Evolutionary conservation across 2,797 vertebrate genomes (phyloP), one percentile per base, ranked within the genome.

Genomic region (Eulemur mongoz): DNA sequence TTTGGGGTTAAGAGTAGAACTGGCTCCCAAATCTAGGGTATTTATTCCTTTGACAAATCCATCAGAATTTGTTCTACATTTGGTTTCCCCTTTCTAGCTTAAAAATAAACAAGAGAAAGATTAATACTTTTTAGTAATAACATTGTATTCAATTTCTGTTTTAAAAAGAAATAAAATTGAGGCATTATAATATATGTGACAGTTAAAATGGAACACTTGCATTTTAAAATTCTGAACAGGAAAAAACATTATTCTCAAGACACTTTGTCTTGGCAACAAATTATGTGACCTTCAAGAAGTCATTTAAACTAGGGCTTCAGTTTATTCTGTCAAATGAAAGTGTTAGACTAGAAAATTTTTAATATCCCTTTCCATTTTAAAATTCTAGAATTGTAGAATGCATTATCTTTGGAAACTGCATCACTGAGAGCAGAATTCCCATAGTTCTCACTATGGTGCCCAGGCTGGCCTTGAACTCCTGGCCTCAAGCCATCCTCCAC

Each of bases 51-150:
- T 89, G 73, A 89, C 90, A 88, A 95, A n/a, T 50, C 4, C 18
- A 25, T 76, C 27, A 7, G 83, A 82, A 84, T 72, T 67, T 81
- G 69, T 96, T 94, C 57, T 67, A 67, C 13, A 40, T 82, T 79
- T 84, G 35, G 73, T 87, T 95, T 95, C 85, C 38, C 61, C 79
- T 95, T 95, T 93, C 59, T 89, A 80, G 57, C 23, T 91, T 96
- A 94, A 95, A 94, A 87, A 95, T 94, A 96, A 94, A 96, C 17
- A 88, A 83, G 32, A 94, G 32, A 78, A 88, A 92, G 54, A 67
- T 65, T 70, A 85, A 78, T 63, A 85, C n/a, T 57, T 97, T 92
- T 91, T 89, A 85, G 40, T 90, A 76, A 85, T 80, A 85, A 63
- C 59, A 84, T 82, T 90, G 75, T 94, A 7, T 96, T 72, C 61